Evolutionary conservation across 1,140 invertebrate genomes (phyloP).

Genomic region (Telenomus remus): DNA sequence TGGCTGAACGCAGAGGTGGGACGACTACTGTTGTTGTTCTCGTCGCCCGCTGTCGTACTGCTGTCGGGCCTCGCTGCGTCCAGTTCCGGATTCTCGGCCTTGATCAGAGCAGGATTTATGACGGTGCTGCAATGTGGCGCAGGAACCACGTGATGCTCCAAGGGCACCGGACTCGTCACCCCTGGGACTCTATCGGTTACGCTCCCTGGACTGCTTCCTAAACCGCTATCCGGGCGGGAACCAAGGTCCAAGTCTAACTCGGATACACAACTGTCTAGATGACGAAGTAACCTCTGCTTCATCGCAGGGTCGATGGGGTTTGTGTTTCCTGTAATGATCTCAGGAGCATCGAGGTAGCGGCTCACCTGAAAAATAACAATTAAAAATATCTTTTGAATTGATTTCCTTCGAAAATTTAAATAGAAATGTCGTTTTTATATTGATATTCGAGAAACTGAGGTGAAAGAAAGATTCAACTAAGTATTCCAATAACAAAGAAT

Average conservation of each 20-base stretch:
- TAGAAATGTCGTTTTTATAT: no score
- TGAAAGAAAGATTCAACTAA: no score
- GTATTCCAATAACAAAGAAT: no score
- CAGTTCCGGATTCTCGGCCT: slow-evolving; percentile 70
- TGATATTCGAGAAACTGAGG: no score
- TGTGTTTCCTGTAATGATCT: slow-evolving; percentile 79
- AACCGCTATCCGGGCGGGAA: slow-evolving; percentile 73
- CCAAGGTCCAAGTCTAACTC: slow-evolving; percentile 82
- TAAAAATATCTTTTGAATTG: neutral
- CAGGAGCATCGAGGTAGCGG: slow-evolving; percentile 80
- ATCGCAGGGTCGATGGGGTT: slow-evolving; percentile 81
- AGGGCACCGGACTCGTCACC: slow-evolving; percentile 64
- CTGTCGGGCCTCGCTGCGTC: slow-evolving; percentile 70
- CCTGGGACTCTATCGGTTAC: slow-evolving; percentile 71
- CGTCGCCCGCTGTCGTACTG: slow-evolving; percentile 70
- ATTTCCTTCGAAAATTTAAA: neutral
- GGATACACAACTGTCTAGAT: slow-evolving; percentile 82
- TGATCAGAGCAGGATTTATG: slow-evolving; percentile 65
- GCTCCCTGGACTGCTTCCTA: slow-evolving; percentile 72
- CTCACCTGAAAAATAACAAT: slow-evolving; percentile 71
- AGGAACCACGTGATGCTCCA: slow-evolving; percentile 66
- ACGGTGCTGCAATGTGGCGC: slow-evolving; percentile 67
- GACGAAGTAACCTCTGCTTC: slow-evolving; percentile 81
- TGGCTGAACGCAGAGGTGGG: slow-evolving; percentile 70
- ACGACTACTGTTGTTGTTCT: slow-evolving; percentile 73